These are phyloP conservation scores for Acleris cristana DNA, from an alignment of 2,888 invertebrate species.

Conservation along the genomic window DNA sequence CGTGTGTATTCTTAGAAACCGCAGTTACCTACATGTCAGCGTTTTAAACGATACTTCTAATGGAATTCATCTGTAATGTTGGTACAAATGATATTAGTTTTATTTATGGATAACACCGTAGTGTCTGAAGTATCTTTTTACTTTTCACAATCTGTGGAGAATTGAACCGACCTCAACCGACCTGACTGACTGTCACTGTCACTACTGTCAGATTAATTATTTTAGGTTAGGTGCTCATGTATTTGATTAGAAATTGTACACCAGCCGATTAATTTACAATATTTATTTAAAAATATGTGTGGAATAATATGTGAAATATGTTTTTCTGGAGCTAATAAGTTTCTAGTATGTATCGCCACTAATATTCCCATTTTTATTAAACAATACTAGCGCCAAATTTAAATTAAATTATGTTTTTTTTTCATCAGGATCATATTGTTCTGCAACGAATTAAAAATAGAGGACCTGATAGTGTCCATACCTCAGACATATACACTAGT, in stretches of 20 bases:
- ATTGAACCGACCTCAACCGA: too few species aligned
- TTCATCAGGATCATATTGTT: constrained; percentile 66
- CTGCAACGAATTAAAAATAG: constrained; percentile 75
- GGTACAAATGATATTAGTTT: not conserved
- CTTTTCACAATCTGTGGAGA: too few species aligned
- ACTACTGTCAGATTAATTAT: too few species aligned
- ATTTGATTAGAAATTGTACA: not conserved
- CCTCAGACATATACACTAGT: constrained; percentile 49
- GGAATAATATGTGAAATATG: constrained; percentile 81
- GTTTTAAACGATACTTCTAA: not conserved
- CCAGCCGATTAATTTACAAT: not conserved
- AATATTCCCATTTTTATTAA: constrained; percentile 2
- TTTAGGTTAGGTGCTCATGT: too few species aligned
- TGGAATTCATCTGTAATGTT: not conserved
- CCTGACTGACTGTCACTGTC: too few species aligned
- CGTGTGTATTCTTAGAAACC: constrained; percentile 12
- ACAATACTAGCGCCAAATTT: constrained; percentile 20
- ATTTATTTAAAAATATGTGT: constrained; percentile 64
- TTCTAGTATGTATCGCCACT: constrained; percentile 44
- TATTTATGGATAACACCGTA: too few species aligned
- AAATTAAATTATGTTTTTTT: constrained; percentile 22
- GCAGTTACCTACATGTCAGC: not conserved
- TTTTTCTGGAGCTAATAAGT: constrained; percentile 43
- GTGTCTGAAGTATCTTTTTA: too few species aligned
- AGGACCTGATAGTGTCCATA: constrained; percentile 81